Base-by-base conservation (phyloP, 2,113 vertebrate genomes). In the Salminus brasiliensis region DNA sequence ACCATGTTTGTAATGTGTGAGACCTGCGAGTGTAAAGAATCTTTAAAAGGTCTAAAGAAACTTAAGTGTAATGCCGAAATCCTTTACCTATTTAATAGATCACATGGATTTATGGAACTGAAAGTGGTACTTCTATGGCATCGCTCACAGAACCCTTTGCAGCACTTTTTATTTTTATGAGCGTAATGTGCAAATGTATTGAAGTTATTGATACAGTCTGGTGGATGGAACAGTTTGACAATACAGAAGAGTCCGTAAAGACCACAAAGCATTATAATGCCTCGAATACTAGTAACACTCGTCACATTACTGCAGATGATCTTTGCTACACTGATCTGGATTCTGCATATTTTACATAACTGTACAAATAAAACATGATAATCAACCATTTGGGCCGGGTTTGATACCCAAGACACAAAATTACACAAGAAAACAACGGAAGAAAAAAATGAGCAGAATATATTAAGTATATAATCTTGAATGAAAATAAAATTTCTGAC, bases 391-490 rank as follows among this genome's bases (percentile, higher is more conserved):
- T 16, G 49, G 34, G 23, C 29, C 13, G 23, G 45, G 57, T 49
- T 72, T 72, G 34, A 55, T 25, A 23, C 5, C 52, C 49, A 72
- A 30, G 11, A 55, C 34, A 55, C 23, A 34, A 18, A 62, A 62
- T 45, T 52, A 71, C 34, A 80, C 27, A 45, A 67, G 60, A 74
- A 32, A 82, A 5, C 72, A 45, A 39, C 36, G 2, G 45, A 82
- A 70, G 39, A 53, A 71, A 72, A 68, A 72, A 74, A 55, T 18
- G 55, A 65, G 47, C 62, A 81, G 71, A 83, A 85, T 83, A 83
- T 83, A 83, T 78, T 74, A 65, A 74, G 52, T 78, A 78, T 76
- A 73, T 80, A 16, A 81, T 72, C 53, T 21, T 43, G 30, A 79
- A 81, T 57, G 57, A 78, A 72, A 80, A 85, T 55, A 80, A 12